phyloP scores from a whole-genome alignment of 2,888 invertebrate genomes.

The Himalopsyche kuldschensis region DNA sequence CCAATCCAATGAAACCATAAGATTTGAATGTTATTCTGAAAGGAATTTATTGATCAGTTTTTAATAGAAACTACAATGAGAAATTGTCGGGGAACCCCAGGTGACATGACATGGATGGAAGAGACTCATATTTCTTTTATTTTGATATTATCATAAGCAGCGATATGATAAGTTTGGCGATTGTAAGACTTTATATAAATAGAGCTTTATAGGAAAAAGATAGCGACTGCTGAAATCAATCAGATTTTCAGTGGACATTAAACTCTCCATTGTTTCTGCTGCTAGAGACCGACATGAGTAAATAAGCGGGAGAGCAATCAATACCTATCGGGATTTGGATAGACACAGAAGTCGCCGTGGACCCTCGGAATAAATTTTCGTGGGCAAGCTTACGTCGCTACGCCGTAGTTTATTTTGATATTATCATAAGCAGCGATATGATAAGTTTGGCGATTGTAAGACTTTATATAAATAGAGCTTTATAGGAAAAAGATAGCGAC shows the following conservation, averaged over 20 bases:
- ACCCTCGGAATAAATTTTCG: neutral
- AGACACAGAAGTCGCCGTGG: neutral
- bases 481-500: neutral
- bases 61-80: too few species aligned
- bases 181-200: neutral
- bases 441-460: neutral
- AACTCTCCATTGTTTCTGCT: neutral
- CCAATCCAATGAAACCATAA: too few species aligned
- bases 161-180: neutral
- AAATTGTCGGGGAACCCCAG: neutral
- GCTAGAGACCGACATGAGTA: neutral
- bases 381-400: neutral
- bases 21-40: too few species aligned
- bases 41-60: too few species aligned
- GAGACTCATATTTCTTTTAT: neutral
- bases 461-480: neutral
- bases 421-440: neutral
- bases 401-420: neutral
- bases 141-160: neutral
- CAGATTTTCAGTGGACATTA: neutral
- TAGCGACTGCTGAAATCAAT: neutral
- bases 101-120: neutral
- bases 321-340: neutral
- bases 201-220: neutral
- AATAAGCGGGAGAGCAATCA: neutral